These are phyloP conservation scores for Physella acuta DNA, from an alignment of 1,140 invertebrate species.

Conservation along the genomic window DNA sequence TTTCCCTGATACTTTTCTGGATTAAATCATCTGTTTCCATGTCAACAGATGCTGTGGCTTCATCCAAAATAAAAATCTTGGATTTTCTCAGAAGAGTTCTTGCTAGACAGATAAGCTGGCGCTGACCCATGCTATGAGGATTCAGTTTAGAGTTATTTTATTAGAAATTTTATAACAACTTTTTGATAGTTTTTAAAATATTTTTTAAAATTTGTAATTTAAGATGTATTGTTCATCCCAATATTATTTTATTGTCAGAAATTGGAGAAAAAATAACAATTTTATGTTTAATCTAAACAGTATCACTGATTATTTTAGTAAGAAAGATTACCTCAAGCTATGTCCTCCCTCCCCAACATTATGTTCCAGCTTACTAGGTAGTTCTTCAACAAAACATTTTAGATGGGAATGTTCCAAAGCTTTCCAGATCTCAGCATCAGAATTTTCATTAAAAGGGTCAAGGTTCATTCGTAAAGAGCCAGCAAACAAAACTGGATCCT, in stretches of 20 bases:
- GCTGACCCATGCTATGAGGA: conserved; percentile 63
- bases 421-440: conserved; percentile 71
- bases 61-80: conserved; percentile 77
- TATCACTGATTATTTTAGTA: neutral
- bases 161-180: too few relatives aligned
- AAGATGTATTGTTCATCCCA: neutral
- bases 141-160: too few relatives aligned
- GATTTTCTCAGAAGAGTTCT: conserved; percentile 63
- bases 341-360: conserved; percentile 59
- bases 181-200: too few relatives aligned
- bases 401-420: conserved; percentile 74
- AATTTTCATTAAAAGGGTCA: conserved; percentile 77
- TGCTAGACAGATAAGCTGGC: conserved; percentile 64
- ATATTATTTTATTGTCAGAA: neutral
- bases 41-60: conserved; percentile 59
- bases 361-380: conserved; percentile 48
- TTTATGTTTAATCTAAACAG: neutral
- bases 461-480: conserved; percentile 79
- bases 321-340: conserved; percentile 57
- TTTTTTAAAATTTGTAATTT: neutral
- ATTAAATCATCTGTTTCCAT: conserved; percentile 60
- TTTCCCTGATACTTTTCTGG: conserved; percentile 54
- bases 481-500: conserved; percentile 79
- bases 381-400: conserved; percentile 47
- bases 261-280: neutral